Evolutionary conservation across 2,888 invertebrate genomes (phyloP), one percentile per base, ranked within the genome.

Genomic region (Drosophila mulleri): DNA sequence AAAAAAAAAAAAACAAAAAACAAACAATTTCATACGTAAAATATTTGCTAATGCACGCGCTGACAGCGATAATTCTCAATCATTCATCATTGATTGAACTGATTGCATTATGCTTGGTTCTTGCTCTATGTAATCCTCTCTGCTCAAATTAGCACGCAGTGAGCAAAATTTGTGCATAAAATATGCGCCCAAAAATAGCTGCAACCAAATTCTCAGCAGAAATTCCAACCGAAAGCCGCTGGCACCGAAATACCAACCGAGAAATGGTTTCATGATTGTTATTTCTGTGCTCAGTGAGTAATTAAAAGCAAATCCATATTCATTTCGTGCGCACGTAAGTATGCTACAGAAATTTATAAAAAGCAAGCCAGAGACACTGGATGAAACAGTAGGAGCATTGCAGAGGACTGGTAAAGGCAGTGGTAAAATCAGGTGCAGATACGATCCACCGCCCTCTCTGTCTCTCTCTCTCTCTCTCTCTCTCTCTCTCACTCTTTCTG

Each of bases 261-360:
- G 53, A 48, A 66, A 66, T 50, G 37, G 18, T 60, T 73, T 69
- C 23, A 23, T 57, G 42, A 23, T 50, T 60, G 67, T 56, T 66
- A 44, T 23, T 54, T 12, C 7, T 18, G 41, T 26, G 18, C 37
- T 47, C 58, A 65, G 70, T 44, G 58, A 45, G 80, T 83, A 88
- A 88, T 88, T 88, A 89, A 89, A 88, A 88, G 82, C 74, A 83
- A 88, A 88, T 83, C 86, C 87, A 88, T 88, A 86, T 83, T 84
- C 84, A 84, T 86, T 88, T 83, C 75, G 68, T 78, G 58, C n/a
- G 70, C 71, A 71, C 54, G 61, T 50, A 71, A 77, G 77, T 70
- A 67, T 74, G 70, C 73, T 71, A 67, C 48, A 41, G 4, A 45
- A 66, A 59, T 50, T 11, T 32, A 32, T 18, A 39, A 23, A 39